phyloP scores from a whole-genome alignment of 2,888 invertebrate species.

The Parascotia fuliginaria region DNA sequence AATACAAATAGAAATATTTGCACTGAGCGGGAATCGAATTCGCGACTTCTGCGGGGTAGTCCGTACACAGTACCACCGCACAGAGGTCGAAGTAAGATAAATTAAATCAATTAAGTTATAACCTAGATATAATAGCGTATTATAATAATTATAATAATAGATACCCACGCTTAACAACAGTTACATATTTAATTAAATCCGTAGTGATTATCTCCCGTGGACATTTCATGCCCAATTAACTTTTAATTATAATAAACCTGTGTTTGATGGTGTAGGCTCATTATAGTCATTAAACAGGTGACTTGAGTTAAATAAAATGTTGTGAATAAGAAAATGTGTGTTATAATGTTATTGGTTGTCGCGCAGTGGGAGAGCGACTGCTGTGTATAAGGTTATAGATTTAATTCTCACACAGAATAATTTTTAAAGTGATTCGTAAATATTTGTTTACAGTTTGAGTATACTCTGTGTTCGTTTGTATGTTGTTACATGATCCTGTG shows the following conservation, averaged over 20 bases:
- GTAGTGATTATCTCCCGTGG: slow-evolving; percentile 22
- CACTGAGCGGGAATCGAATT: too few species aligned
- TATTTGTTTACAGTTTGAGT: not conserved
- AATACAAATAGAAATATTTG: too few species aligned
- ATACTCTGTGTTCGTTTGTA: too few species aligned
- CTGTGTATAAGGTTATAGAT: too few species aligned
- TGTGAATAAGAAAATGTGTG: not conserved
- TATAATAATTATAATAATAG: slow-evolving; percentile 11
- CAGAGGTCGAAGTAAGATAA: not conserved
- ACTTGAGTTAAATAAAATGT: not conserved
- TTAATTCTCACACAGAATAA: too few species aligned
- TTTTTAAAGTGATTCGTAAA: not conserved
- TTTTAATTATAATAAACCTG: slow-evolving; percentile 38
- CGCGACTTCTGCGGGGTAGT: too few species aligned
- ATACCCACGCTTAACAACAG: slow-evolving; percentile 10
- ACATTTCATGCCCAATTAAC: slow-evolving; percentile 39
- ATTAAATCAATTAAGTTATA: not conserved
- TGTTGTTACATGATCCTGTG: too few species aligned
- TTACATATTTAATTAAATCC: slow-evolving; percentile 33
- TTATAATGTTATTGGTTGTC: too few species aligned
- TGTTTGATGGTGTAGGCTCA: slow-evolving; percentile 2
- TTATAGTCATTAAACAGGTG: slow-evolving; percentile 6
- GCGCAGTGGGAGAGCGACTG: too few species aligned
- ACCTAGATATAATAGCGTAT: slow-evolving; percentile 4
- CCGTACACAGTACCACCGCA: too few species aligned